A percentile compares a stretch with the other conserved stretches of the same genome.
Evolutionary conservation across 92 coral and sea anemone species (phyloP).

Genomic region (Siderastrea siderea): DNA sequence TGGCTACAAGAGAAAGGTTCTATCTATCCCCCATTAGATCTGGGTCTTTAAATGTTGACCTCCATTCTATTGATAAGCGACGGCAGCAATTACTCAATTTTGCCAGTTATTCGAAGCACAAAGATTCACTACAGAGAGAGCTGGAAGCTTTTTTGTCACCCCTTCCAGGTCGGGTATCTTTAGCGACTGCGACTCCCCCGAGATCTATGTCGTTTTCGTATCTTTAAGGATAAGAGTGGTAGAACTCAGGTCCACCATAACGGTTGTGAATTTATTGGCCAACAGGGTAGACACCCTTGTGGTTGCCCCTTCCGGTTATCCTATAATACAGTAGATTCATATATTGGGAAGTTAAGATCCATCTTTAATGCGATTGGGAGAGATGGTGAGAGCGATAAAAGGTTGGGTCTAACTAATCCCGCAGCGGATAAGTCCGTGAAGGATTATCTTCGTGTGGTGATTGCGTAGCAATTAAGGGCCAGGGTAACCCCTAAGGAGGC

Average conservation of each 20-base stretch:
- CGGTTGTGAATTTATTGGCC: slow-evolving; percentile 34
- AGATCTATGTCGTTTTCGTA: slow-evolving; percentile 28
- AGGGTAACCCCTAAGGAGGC: background rate
- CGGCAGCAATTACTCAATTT: too few relatives aligned
- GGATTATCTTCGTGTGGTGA: background rate
- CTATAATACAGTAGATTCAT: slow-evolving; percentile 21
- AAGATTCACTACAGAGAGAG: too few relatives aligned
- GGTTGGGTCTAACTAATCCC: slow-evolving; percentile 5
- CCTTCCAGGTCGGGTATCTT: slow-evolving; percentile 30
- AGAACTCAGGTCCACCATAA: slow-evolving; percentile 34
- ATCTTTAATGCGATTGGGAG: slow-evolving; percentile 14
- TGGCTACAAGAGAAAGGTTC: too few relatives aligned
- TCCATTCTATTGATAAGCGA: too few relatives aligned
- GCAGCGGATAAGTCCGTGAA: background rate
- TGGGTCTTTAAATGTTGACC: too few relatives aligned
- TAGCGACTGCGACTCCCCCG: slow-evolving; percentile 21
- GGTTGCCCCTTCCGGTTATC: slow-evolving; percentile 41
- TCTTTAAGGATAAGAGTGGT: slow-evolving; percentile 5
- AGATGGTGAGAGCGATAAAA: slow-evolving; percentile 12
- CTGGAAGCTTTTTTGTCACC: too few relatives aligned
- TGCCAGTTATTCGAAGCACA: too few relatives aligned
- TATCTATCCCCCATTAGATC: too few relatives aligned
- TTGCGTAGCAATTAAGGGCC: background rate
- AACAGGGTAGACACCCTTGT: slow-evolving; percentile 31
- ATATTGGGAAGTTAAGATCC: slow-evolving; percentile 22